Conservation (phyloP, 2,113 vertebrate genomes). For the Salvelinus alpinus region DNA sequence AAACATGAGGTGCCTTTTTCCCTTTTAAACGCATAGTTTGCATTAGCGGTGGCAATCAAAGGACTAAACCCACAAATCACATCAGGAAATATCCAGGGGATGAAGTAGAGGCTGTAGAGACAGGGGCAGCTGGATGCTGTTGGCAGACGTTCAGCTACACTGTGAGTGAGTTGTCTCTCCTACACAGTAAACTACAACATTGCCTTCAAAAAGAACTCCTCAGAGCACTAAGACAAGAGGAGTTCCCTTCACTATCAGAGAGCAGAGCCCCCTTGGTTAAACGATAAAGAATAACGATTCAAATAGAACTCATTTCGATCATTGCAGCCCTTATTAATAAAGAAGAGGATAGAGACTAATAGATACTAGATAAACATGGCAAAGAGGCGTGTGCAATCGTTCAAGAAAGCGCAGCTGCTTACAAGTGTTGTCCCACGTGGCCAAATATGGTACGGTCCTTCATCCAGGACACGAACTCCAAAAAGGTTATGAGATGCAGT, state of each 20-base stretch:
- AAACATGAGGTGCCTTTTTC: constrained; percentile 16
- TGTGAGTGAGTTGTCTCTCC: neutral
- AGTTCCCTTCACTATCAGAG: neutral
- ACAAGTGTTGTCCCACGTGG: constrained; percentile 68
- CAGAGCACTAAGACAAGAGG: neutral
- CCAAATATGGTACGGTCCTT: constrained; percentile 17
- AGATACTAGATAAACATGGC: neutral
- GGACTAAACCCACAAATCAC: constrained; percentile 23
- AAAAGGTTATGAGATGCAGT: neutral
- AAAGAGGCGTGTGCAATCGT: neutral
- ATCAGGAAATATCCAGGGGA: constrained; percentile 18
- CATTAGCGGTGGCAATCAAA: constrained; percentile 23
- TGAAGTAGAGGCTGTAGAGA: too few relatives aligned
- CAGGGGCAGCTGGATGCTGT: too few relatives aligned
- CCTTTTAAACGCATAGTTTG: constrained; percentile 42
- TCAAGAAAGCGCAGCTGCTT: constrained; percentile 11
- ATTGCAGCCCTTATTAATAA: constrained; percentile 20
- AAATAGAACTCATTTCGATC: neutral
- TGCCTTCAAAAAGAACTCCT: neutral
- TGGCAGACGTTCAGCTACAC: too few relatives aligned
- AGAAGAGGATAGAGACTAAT: constrained; percentile 15
- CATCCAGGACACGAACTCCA: constrained; percentile 77
- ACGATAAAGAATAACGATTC: neutral
- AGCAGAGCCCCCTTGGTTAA: neutral
- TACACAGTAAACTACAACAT: neutral